Conservation (phyloP, 2,888 invertebrate species). For the Isoperla grammatica region DNA sequence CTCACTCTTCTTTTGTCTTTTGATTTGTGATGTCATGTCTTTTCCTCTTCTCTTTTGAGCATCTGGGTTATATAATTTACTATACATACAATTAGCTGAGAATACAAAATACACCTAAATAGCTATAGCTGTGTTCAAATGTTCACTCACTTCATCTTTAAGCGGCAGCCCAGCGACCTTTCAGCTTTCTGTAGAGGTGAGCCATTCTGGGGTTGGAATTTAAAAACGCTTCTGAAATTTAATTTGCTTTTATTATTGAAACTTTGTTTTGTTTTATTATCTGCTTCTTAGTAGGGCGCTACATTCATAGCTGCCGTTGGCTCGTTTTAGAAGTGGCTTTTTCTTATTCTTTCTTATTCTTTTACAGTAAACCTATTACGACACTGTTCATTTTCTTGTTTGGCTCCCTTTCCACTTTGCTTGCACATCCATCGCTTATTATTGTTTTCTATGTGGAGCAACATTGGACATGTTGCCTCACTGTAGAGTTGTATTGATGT, state of each 20-base stretch:
- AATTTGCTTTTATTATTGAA: no score
- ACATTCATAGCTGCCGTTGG: constrained; percentile 37
- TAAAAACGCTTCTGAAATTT: no score
- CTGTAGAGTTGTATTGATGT: constrained; percentile 6
- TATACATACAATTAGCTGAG: no score
- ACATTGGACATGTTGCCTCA: neutral
- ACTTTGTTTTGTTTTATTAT: constrained; percentile 21
- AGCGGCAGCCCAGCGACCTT: no score
- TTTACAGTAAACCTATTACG: constrained; percentile 32
- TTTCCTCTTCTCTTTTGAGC: neutral
- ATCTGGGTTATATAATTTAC: neutral
- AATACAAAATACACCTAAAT: no score
- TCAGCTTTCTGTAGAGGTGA: no score
- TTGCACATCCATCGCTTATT: constrained; percentile 40
- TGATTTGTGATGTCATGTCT: neutral
- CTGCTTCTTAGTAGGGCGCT: constrained; percentile 29
- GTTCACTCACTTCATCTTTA: no score
- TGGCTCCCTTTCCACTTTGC: constrained; percentile 41
- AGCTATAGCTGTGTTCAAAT: no score
- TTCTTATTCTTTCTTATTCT: constrained; percentile 33
- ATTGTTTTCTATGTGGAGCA: neutral
- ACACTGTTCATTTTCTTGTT: constrained; percentile 38
- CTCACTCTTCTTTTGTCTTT: neutral
- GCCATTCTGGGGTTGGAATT: no score
- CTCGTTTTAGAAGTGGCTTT: constrained; percentile 36